A percentile compares a stretch with the other conserved stretches of the same genome.
phyloP scores from a whole-genome alignment of 2,113 vertebrate species.

The Coturnix japonica region DNA sequence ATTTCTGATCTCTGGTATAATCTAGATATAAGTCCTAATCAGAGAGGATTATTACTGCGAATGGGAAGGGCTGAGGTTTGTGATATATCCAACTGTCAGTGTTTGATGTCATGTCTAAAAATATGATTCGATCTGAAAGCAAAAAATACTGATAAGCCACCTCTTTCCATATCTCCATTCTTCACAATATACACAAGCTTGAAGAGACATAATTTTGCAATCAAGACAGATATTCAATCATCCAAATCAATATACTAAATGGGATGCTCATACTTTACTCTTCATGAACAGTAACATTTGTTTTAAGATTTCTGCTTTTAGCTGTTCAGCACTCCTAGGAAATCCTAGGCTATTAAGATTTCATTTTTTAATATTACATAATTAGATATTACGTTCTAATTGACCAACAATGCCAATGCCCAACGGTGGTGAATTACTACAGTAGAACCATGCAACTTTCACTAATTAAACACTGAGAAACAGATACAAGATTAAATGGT shows the following conservation, averaged over 20 bases:
- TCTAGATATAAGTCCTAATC: slow-evolving; percentile 30
- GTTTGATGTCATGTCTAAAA: slow-evolving; percentile 26
- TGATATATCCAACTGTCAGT: neutral
- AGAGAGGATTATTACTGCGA: slow-evolving; percentile 27
- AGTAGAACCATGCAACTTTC: neutral
- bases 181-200: neutral
- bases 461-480: neutral
- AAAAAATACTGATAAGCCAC: neutral
- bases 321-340: neutral
- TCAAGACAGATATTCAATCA: neutral
- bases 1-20: slow-evolving; percentile 11
- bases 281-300: neutral
- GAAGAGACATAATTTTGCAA: neutral
- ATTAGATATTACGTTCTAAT: slow-evolving; percentile 4
- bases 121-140: neutral
- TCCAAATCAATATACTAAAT: neutral
- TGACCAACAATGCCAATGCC: neutral
- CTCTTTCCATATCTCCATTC: neutral
- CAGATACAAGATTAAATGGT: neutral
- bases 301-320: neutral
- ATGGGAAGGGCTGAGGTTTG: neutral
- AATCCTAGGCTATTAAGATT: neutral
- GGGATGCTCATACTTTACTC: neutral
- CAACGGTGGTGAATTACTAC: neutral
- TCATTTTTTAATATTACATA: neutral